These are phyloP conservation scores for Microcebus ravelobensis DNA, from an alignment of 2,113 vertebrate genomes.

Conservation along the genomic window DNA sequence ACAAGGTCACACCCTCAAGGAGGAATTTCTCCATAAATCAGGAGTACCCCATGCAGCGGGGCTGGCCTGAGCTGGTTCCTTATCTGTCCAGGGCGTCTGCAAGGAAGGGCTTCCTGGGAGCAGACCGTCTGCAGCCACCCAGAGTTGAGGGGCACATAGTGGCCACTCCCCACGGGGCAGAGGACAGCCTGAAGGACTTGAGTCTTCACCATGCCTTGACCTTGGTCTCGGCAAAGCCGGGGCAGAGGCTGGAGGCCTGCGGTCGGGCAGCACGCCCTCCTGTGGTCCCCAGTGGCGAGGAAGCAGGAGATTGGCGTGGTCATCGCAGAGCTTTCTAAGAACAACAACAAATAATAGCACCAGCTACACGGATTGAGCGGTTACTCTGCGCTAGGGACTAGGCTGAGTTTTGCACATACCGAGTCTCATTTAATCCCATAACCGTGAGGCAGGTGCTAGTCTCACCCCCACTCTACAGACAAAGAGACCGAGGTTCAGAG, in stretches of 20 bases:
- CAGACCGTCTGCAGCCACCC: neutral
- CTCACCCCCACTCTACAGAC: neutral
- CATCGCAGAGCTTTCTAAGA: neutral
- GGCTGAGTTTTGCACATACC: too few species aligned
- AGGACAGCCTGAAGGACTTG: too few species aligned
- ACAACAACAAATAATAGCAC: neutral
- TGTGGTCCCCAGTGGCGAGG: neutral
- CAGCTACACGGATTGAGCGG: neutral
- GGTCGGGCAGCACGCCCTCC: rapidly evolving
- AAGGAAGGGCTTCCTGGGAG: neutral
- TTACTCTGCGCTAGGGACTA: neutral
- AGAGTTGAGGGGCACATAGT: neutral
- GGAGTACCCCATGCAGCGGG: neutral
- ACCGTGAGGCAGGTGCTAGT: neutral
- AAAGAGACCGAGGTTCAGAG: neutral
- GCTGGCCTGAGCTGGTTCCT: neutral
- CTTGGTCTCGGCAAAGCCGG: neutral
- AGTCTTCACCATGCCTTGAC: neutral
- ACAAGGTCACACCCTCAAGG: neutral
- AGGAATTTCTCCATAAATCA: conserved; percentile 1
- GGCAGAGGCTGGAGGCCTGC: neutral
- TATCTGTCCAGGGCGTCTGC: neutral
- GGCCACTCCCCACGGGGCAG: rapidly evolving
- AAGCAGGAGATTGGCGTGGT: neutral
- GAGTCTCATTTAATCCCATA: neutral